Percentiles rank a stretch among this genome's conserved stretches.
phyloP scores from a whole-genome alignment of 2,888 invertebrate species.

The Tiliacea aurago region DNA sequence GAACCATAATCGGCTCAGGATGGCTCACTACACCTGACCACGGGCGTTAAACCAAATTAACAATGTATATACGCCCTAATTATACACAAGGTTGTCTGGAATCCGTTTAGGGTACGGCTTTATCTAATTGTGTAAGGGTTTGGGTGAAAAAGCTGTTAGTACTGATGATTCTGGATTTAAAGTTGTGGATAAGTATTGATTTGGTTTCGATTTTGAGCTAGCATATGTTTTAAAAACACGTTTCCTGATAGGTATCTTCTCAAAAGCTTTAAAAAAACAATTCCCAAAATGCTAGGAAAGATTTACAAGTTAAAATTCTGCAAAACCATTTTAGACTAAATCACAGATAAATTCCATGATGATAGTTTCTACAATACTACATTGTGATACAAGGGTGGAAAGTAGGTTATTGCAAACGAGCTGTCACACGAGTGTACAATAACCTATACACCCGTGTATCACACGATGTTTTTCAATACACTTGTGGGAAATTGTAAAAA shows the following conservation, averaged over 20 bases:
- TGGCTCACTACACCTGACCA: constrained; percentile 77
- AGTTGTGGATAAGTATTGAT: not conserved
- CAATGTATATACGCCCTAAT: constrained; percentile 67
- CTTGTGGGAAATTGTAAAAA: too few relatives aligned
- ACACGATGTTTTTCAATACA: too few relatives aligned
- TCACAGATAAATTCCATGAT: not conserved
- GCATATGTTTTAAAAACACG: not conserved
- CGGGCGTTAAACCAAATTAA: constrained; percentile 74
- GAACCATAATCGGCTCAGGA: constrained; percentile 63
- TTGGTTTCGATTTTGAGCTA: not conserved
- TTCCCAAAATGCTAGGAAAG: not conserved
- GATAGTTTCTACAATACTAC: too few relatives aligned
- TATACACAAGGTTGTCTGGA: constrained; percentile 46
- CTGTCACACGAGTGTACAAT: too few relatives aligned
- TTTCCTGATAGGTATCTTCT: not conserved
- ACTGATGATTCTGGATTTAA: not conserved
- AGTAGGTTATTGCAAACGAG: too few relatives aligned
- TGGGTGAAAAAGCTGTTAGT: constrained; percentile 27
- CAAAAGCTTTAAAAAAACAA: not conserved
- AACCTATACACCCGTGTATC: too few relatives aligned
- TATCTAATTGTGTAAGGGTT: constrained; percentile 28
- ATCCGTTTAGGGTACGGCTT: constrained; percentile 29
- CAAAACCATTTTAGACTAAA: not conserved
- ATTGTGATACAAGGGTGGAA: too few relatives aligned
- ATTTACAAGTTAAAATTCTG: not conserved